These are phyloP conservation scores for Peribatodes rhomboidaria DNA, from an alignment of 2,888 invertebrate species.

Conservation along the genomic window DNA sequence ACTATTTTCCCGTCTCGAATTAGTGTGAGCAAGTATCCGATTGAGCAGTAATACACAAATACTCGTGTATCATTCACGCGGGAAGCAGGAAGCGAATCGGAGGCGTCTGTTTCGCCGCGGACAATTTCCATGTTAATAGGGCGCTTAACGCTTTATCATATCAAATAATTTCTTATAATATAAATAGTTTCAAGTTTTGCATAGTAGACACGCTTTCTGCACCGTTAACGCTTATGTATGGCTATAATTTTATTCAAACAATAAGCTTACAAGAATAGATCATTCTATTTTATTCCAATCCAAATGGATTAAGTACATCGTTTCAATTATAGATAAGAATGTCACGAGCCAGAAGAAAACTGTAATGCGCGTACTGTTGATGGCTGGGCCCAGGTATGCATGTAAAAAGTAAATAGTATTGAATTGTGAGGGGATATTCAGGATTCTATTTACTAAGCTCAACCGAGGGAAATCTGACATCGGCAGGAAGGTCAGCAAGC, in stretches of 20 bases:
- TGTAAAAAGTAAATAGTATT: constrained; percentile 59
- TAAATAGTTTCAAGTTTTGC: no score
- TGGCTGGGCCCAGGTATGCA: constrained; percentile 50
- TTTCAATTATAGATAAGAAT: constrained; percentile 56
- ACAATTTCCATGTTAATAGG: no score
- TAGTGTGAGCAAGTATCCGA: background rate
- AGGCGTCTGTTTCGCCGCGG: no score
- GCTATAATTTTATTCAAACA: constrained; percentile 15
- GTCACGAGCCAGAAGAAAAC: constrained; percentile 51
- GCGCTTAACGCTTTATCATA: no score
- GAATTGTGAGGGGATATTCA: constrained; percentile 61
- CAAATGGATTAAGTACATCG: constrained; percentile 56
- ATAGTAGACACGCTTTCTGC: no score
- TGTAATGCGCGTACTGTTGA: constrained; percentile 54
- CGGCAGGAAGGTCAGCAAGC: constrained; percentile 50
- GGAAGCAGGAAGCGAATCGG: no score
- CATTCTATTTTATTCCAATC: constrained; percentile 57
- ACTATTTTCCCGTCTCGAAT: background rate
- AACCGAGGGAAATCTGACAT: constrained; percentile 52
- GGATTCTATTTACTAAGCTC: constrained; percentile 57
- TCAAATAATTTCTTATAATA: no score
- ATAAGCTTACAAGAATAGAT: constrained; percentile 27
- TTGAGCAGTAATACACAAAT: background rate
- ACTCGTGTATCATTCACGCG: no score
- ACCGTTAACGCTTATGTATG: no score